Percentiles rank a stretch among this genome's conserved stretches.
phyloP scores from a whole-genome alignment of 2,113 vertebrate species.

The Willisornis vidua region DNA sequence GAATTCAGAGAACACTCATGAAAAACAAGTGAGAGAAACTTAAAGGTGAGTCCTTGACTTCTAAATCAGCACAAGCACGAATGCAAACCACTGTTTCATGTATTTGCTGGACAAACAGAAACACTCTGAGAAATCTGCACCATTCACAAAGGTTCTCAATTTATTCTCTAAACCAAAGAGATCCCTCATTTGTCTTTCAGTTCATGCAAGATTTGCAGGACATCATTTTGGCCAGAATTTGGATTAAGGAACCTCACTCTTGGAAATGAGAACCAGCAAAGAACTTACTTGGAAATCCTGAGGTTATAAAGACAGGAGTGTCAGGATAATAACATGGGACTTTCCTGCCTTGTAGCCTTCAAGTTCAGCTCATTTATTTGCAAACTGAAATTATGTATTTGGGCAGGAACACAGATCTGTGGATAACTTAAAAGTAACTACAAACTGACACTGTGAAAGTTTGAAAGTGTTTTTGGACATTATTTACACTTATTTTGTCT shows the following conservation, averaged over 20 bases:
- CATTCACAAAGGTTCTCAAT: neutral
- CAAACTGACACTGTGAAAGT: neutral
- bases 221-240: neutral
- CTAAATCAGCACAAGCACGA: neutral
- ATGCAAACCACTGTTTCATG: neutral
- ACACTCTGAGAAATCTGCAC: neutral
- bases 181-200: neutral
- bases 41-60: neutral
- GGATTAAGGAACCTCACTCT: neutral
- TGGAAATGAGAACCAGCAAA: neutral
- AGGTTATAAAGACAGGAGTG: neutral
- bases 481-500: neutral
- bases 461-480: neutral
- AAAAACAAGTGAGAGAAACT: neutral
- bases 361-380: neutral
- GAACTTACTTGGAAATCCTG: neutral
- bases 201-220: neutral
- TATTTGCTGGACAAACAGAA: neutral
- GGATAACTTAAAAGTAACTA: neutral
- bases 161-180: neutral
- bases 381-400: neutral
- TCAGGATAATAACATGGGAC: neutral
- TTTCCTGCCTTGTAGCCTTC: neutral
- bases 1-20: neutral
- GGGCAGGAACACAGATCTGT: neutral